Base-by-base conservation (phyloP, 2,797 vertebrate genomes). In the Picus viridis region DNA sequence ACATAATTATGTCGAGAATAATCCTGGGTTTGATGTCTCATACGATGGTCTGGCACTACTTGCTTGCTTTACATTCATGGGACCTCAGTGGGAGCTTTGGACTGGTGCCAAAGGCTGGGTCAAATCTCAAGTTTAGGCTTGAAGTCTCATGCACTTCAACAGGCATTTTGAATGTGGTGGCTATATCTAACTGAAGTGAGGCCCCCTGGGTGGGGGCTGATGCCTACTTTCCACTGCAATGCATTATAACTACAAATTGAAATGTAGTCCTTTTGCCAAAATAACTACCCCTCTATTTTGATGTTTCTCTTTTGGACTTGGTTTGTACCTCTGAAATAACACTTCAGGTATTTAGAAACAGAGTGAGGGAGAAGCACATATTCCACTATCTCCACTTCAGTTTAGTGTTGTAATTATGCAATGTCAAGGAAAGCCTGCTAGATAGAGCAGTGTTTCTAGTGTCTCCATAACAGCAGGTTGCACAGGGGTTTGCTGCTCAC, bases 361-460 rank as follows among this genome's bases (percentile, higher is more conserved):
- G 78, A 75, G 56, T 63, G 58, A 93, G 62, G 64, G 82, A 83
- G 92, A 94, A 92, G 79, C 62, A 45, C 2, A 0, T 5, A 30
- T 77, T 85, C 83, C 20, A 24, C 5, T 76, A 53, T 49, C 82
- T 86, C 86, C 76, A 64, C 79, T 69, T 79, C 12, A 68, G 62
- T 13, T 88, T 83, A 9, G 57, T 88, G 86, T 85, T 79, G 32
- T 63, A 93, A 64, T 93, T 89, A 45, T 89, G 93, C 91, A 94
- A n/a, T 2, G 61, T 59, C 53, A 69, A 71, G 64, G 77, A 39
- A 87, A 92, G 92, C 64, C 86, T 92, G 32, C 4, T 18, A 61
- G 17, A 90, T 67, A 19, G 22, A 64, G 91, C 85, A 39, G 70
- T 32, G 47, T 53, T 85, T 77, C 27, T 81, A 39, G 77, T 24